These are phyloP conservation scores for Meghimatium bilineatum DNA, from an alignment of 2,888 invertebrate genomes.

Conservation along the genomic window DNA sequence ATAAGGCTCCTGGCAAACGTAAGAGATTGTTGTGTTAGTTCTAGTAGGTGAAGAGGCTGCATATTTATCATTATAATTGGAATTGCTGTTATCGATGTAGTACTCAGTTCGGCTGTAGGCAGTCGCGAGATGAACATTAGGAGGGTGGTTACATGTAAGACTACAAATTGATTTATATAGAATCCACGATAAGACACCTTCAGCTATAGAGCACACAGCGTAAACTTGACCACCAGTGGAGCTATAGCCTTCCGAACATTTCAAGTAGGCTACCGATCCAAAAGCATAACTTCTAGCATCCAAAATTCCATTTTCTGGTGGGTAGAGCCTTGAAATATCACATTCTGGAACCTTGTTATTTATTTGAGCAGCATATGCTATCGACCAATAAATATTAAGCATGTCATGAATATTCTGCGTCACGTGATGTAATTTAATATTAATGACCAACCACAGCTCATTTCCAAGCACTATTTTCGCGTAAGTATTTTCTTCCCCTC, in stretches of 20 bases:
- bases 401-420: neutral
- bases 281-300: neutral
- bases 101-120: neutral
- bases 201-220: neutral
- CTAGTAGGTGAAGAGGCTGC: no score
- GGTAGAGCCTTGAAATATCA: neutral
- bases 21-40: neutral
- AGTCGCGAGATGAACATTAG: slow-evolving; percentile 1
- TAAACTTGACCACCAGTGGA: neutral
- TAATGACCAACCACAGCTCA: neutral
- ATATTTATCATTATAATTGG: neutral
- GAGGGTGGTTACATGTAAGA: slow-evolving; percentile 16
- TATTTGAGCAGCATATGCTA: neutral
- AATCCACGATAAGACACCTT: neutral
- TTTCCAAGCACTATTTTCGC: neutral
- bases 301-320: neutral
- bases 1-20: slow-evolving; percentile 15
- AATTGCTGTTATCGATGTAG: neutral
- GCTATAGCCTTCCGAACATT: slow-evolving; percentile 13
- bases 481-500: neutral
- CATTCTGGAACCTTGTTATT: neutral
- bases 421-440: neutral
- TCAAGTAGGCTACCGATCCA: neutral
- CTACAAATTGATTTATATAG: neutral
- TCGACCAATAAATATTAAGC: neutral